Evolutionary conservation across 2,113 vertebrate genomes (phyloP).

Genomic region (Ginglymostoma cirratum): DNA sequence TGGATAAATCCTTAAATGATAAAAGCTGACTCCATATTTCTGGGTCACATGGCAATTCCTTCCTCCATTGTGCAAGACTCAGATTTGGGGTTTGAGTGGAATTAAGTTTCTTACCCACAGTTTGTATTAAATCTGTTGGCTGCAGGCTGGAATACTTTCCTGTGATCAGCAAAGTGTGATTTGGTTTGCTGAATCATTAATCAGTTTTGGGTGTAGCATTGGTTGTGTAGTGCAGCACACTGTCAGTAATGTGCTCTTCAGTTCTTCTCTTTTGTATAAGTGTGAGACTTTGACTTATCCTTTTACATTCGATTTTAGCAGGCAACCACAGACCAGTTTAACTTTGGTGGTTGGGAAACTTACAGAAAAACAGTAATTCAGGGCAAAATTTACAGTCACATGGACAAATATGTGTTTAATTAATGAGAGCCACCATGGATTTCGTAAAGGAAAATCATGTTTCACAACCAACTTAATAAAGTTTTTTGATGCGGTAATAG

Average conservation of each 20-base stretch:
- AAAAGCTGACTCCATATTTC: background rate
- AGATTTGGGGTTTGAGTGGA: background rate
- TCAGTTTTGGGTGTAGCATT: background rate
- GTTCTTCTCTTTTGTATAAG: background rate
- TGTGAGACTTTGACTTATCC: background rate
- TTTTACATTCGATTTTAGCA: background rate
- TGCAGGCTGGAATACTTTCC: background rate
- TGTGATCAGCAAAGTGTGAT: background rate
- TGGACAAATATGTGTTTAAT: too few species aligned
- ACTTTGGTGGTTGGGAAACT: too few species aligned
- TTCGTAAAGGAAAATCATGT: too few species aligned
- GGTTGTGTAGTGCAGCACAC: background rate
- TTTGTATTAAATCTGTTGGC: background rate
- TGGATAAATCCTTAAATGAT: background rate
- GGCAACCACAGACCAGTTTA: too few species aligned
- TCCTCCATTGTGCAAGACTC: background rate
- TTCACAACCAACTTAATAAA: too few species aligned
- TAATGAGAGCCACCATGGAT: too few species aligned
- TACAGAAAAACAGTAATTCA: too few species aligned
- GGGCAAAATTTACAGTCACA: too few species aligned
- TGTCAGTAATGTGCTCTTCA: background rate
- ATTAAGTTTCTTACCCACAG: background rate
- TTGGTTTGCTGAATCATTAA: background rate
- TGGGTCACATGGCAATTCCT: background rate
- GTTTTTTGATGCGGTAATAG: too few species aligned